phyloP scores from a whole-genome alignment of 2,113 vertebrate species.

The Canis aureus region DNA sequence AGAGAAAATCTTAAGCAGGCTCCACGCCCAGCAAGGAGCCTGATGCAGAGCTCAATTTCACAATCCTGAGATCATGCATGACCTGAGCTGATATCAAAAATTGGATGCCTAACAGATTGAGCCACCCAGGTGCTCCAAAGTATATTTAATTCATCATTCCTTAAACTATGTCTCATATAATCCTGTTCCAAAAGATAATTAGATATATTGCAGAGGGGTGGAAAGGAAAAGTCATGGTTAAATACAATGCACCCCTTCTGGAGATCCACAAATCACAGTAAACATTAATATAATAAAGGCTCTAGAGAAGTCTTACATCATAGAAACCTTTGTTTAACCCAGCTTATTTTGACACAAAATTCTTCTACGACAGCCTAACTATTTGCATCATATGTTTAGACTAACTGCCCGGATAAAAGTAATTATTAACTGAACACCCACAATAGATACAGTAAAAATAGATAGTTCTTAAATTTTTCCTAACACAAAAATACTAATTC shows the following conservation, averaged over 20 bases:
- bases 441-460: neutral
- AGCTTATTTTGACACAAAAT: conserved; percentile 39
- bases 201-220: neutral
- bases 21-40: neutral
- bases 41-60: neutral
- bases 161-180: neutral
- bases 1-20: neutral
- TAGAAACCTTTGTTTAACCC: neutral
- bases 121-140: neutral
- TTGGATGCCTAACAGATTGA: neutral
- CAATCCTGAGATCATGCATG: neutral
- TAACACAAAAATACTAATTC: conserved; percentile 16
- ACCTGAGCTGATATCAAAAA: neutral
- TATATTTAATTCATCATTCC: conserved; percentile 6
- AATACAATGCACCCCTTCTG: neutral
- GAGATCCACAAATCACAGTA: neutral
- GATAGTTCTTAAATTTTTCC: neutral
- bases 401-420: neutral
- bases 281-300: neutral
- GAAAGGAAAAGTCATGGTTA: neutral
- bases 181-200: neutral
- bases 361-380: neutral
- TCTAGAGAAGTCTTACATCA: neutral
- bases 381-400: neutral
- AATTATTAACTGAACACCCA: neutral